Evolutionary conservation across 2,113 vertebrate species (phyloP).

Genomic region (Gavialis gangeticus): DNA sequence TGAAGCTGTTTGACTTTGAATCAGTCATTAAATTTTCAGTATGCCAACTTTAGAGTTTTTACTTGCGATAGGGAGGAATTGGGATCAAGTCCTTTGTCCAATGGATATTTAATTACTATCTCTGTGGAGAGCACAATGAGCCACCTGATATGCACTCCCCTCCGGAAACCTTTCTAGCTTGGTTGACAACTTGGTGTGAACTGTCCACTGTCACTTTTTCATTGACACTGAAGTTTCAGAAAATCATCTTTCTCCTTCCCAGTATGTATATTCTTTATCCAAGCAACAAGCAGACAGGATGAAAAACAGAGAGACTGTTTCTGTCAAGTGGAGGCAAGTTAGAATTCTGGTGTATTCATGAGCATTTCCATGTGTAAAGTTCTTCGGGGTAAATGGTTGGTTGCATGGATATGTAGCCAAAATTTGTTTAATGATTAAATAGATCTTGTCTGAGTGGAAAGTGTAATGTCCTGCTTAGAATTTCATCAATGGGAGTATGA

Average conservation of each 20-base stretch:
- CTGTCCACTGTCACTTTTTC: not conserved
- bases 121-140: not conserved
- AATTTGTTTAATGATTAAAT: conserved; percentile 4
- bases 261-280: not conserved
- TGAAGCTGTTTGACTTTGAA: not conserved
- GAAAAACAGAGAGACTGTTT: not conserved
- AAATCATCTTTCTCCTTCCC: not conserved
- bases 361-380: conserved; percentile 30
- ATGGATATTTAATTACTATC: not conserved
- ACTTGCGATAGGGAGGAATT: not conserved
- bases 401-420: not conserved
- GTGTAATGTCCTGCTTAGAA: not conserved
- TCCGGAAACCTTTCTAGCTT: no score
- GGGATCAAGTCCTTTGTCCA: not conserved
- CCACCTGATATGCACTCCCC: fast-evolving
- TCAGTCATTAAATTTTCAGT: no score
- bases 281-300: conserved; percentile 41
- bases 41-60: no score
- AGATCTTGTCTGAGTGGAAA: not conserved
- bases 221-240: not conserved
- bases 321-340: conserved; percentile 32
- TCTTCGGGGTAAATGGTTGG: conserved; percentile 5
- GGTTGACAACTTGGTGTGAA: no score
- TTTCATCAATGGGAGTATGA: not conserved
- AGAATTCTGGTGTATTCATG: conserved; percentile 26